Percentiles rank a stretch among this genome's conserved stretches.
Conservation (phyloP, 2,888 invertebrate species). For the Heliconius aoede region DNA sequence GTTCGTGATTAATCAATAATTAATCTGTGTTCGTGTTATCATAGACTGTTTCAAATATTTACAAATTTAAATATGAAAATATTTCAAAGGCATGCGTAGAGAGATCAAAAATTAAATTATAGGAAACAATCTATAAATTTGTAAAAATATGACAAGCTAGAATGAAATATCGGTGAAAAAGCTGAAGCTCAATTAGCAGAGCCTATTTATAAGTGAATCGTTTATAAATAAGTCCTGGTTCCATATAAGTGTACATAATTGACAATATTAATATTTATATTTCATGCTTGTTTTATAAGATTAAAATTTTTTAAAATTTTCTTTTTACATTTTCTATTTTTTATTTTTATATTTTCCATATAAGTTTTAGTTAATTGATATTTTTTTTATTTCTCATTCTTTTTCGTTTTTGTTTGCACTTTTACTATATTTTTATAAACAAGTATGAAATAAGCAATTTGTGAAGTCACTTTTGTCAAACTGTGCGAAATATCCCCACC, state of each 20-base stretch:
- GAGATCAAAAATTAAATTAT: constrained; percentile 53
- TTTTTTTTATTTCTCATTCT: no score
- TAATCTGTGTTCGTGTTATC: constrained; percentile 45
- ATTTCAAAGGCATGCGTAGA: constrained; percentile 57
- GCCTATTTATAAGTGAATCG: constrained; percentile 34
- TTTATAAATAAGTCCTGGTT: constrained; percentile 36
- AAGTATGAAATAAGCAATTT: constrained; percentile 36
- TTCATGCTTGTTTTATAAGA: constrained; percentile 37
- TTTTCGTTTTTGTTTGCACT: neutral
- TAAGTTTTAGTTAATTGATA: no score
- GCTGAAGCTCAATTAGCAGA: constrained; percentile 58
- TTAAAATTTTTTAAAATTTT: no score
- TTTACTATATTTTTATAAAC: constrained; percentile 10
- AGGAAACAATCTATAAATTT: constrained; percentile 75
- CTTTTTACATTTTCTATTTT: neutral
- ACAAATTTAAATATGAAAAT: constrained; percentile 31
- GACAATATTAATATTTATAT: constrained; percentile 19
- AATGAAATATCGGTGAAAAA: constrained; percentile 61
- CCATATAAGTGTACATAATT: constrained; percentile 13
- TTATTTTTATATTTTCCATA: no score
- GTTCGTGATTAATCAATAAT: constrained; percentile 46
- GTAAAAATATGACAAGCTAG: constrained; percentile 63
- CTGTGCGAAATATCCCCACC: constrained; percentile 56
- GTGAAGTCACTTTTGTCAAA: neutral
- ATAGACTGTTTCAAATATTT: constrained; percentile 51